Conservation (phyloP, 2,797 vertebrate species). For the Trematomus bernacchii region DNA sequence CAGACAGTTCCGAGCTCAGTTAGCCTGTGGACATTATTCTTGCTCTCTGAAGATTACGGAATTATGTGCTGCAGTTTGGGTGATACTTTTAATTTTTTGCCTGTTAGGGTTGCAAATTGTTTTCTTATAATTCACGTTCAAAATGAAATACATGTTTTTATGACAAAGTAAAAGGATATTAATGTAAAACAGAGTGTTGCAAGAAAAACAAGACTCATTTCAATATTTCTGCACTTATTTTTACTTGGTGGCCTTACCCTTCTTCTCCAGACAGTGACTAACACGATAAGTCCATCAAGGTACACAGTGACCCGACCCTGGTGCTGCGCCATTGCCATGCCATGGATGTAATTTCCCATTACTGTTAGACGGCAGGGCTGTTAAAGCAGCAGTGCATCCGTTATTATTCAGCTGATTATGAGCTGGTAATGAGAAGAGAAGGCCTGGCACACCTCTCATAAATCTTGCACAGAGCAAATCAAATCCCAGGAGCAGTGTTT, state of each 20-base stretch:
- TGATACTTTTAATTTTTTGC: neutral
- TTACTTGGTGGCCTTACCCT: too few relatives aligned
- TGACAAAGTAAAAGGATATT: too few relatives aligned
- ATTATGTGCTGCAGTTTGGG: neutral
- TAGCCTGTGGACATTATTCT: neutral
- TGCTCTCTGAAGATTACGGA: neutral
- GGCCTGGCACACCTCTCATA: conserved; percentile 34
- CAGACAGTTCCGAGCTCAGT: too few relatives aligned
- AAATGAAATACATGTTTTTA: neutral
- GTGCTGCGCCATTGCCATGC: conserved; percentile 27
- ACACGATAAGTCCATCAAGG: conserved; percentile 51
- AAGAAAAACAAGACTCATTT: too few relatives aligned
- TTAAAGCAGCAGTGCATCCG: conserved; percentile 63
- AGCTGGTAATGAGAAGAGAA: conserved; percentile 34
- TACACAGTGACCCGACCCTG: conserved; percentile 25
- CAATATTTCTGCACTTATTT: too few relatives aligned
- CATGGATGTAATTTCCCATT: conserved; percentile 63
- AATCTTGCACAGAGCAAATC: too few relatives aligned
- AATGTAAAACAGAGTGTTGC: too few relatives aligned
- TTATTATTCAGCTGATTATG: conserved; percentile 67
- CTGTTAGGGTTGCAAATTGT: neutral
- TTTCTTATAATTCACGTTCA: neutral
- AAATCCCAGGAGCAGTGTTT: too few relatives aligned
- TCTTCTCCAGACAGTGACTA: conserved; percentile 14
- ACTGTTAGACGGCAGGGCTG: conserved; percentile 53